These are phyloP conservation scores for Acleris literana DNA, from an alignment of 2,888 invertebrate genomes.

Conservation along the genomic window DNA sequence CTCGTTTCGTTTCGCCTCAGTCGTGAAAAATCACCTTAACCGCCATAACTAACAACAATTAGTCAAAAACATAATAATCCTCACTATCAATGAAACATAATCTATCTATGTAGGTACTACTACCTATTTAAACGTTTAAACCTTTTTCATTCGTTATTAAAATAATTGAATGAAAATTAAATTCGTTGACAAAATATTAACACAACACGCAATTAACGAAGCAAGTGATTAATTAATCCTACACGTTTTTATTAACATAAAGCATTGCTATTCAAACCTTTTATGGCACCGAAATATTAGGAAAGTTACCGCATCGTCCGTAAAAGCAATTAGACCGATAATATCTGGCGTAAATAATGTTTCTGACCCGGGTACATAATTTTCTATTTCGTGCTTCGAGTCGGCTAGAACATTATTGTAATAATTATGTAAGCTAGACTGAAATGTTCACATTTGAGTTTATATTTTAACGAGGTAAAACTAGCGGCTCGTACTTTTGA, in stretches of 20 bases:
- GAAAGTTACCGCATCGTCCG: constrained; percentile 17
- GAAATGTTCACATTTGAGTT: no score
- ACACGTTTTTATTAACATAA: constrained; percentile 12
- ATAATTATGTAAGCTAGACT: no score
- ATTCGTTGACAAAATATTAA: neutral
- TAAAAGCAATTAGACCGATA: constrained; percentile 27
- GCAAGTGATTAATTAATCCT: neutral
- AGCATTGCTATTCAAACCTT: constrained; percentile 5
- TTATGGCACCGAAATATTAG: neutral
- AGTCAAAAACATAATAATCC: no score
- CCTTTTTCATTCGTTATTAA: neutral
- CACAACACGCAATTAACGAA: neutral
- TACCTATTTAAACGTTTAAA: no score
- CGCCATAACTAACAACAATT: no score
- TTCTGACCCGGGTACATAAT: constrained; percentile 8
- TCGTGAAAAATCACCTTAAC: neutral
- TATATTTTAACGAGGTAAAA: no score
- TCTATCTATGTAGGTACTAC: no score
- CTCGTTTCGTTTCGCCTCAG: no score
- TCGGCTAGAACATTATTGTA: no score
- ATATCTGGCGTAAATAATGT: constrained; percentile 30
- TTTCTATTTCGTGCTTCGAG: constrained; percentile 8
- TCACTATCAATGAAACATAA: no score
- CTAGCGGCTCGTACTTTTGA: no score
- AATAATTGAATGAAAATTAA: neutral